Evolutionary conservation across 2,888 invertebrate genomes (phyloP).

Genomic region (Stenodera caucasica): DNA sequence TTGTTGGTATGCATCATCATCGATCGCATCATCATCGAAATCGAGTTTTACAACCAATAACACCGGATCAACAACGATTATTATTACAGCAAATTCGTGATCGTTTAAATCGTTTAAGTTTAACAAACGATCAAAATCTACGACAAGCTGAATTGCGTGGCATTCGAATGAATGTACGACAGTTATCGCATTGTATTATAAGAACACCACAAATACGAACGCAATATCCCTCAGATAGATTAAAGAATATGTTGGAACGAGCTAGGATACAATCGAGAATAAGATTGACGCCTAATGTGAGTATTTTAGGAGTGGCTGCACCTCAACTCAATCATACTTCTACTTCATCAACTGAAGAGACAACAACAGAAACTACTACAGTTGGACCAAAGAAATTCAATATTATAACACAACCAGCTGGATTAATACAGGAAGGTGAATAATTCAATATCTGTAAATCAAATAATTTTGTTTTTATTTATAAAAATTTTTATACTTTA

Average conservation of each 20-base stretch:
- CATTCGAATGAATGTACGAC: constrained; percentile 14
- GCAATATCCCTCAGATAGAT: background rate
- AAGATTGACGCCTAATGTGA: background rate
- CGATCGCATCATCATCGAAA: background rate
- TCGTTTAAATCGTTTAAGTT: constrained; percentile 15
- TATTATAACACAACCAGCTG: background rate
- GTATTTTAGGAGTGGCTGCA: background rate
- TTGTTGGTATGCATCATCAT: constrained; percentile 7
- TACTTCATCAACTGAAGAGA: background rate
- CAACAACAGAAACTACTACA: constrained; percentile 1
- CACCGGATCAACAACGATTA: constrained; percentile 16
- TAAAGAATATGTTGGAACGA: constrained; percentile 14
- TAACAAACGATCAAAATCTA: constrained; percentile 7
- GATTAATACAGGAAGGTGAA: background rate
- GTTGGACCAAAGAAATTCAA: background rate
- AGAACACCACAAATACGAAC: constrained; percentile 10
- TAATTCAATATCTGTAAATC: background rate
- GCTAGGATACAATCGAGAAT: background rate
- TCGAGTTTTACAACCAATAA: constrained; percentile 10
- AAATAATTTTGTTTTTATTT: background rate
- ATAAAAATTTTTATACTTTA: background rate
- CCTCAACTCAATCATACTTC: background rate
- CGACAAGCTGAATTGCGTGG: constrained; percentile 20
- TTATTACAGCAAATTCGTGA: constrained; percentile 18
- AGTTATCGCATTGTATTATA: constrained; percentile 11